Conservation (phyloP, 1,140 invertebrate species). For the Varroa destructor region DNA sequence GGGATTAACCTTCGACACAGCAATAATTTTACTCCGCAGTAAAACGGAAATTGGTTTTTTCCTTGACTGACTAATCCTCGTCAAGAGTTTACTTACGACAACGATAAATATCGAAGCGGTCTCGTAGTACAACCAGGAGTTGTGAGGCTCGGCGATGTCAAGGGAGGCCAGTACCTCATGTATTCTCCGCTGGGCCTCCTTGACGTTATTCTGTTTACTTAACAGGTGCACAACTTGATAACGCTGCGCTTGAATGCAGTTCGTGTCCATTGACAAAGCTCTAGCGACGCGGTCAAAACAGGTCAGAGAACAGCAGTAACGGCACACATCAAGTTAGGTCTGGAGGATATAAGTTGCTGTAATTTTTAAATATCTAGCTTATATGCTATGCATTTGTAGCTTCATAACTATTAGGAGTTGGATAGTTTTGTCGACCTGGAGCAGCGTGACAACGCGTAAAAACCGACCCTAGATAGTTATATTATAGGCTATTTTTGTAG, state of each 20-base stretch:
- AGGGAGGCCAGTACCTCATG: slow-evolving; percentile 41
- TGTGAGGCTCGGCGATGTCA: slow-evolving; percentile 59
- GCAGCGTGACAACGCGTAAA: no score
- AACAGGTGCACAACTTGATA: slow-evolving; percentile 56
- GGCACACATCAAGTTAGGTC: no score
- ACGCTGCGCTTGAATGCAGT: slow-evolving; percentile 61
- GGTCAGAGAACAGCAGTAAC: slow-evolving; percentile 9
- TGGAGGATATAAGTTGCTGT: no score
- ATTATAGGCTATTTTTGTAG: no score
- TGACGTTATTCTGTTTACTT: slow-evolving; percentile 61
- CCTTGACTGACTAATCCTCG: no score
- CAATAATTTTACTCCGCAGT: not conserved
- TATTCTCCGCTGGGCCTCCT: slow-evolving; percentile 43
- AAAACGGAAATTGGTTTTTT: no score
- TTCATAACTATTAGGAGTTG: no score
- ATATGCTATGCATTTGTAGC: no score
- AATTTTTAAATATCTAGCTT: no score
- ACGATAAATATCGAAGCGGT: slow-evolving; percentile 61
- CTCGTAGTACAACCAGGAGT: slow-evolving; percentile 54
- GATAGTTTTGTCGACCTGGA: no score
- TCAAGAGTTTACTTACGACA: slow-evolving; percentile 42
- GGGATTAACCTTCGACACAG: not conserved
- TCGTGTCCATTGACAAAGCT: slow-evolving; percentile 53
- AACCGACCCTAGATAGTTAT: no score
- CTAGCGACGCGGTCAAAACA: slow-evolving; percentile 11